Evolutionary conservation across 2,888 invertebrate species (phyloP), one percentile per base, ranked within the genome.

Genomic region (Thymelicus lineola): DNA sequence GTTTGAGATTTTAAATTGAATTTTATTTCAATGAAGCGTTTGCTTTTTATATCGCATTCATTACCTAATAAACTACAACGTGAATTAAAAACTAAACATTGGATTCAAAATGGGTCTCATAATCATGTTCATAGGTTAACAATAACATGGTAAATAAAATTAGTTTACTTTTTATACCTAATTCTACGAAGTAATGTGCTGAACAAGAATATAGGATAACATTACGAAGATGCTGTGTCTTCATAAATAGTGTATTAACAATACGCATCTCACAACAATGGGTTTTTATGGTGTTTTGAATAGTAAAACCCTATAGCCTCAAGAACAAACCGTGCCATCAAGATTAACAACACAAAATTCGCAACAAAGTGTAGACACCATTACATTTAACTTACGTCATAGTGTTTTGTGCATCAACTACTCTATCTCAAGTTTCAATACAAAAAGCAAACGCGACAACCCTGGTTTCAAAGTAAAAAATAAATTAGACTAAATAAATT

Each of bases 401-500:
- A 72, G 42, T 70, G 35, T 66, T 74, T 79, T 80, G 80, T 79
- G 80, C 80, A 72, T 73, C 70, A 65, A 76, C 72, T 71, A 68
- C 14, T 36, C 63, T 69, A 63, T 35, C 62, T 71, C 75, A 75
- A 36, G 45, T 57, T 58, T 28, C 58, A 69, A 69, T 80, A 79
- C 75, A 86, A 88, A 90, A 89, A 80, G 87, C 85, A 86, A 90
- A 90, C 89, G 87, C 86, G 82, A 86, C 79, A 74, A 79, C 45
- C 70, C 76, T 77, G 80, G 80, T 82, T 83, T 80, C 76, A 82
- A 82, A 82, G 79, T 87, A 86, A 83, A 87, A 87, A 88, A 90
- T 88, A 88, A 91, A 90, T 91, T 88, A 91, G 78, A 81, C 86
- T 92, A 91, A 78, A 87, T 86, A 86, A 82, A 85, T 86, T 86